phyloP scores from a whole-genome alignment of 2,888 invertebrate genomes.

The Odontothrips loti region DNA sequence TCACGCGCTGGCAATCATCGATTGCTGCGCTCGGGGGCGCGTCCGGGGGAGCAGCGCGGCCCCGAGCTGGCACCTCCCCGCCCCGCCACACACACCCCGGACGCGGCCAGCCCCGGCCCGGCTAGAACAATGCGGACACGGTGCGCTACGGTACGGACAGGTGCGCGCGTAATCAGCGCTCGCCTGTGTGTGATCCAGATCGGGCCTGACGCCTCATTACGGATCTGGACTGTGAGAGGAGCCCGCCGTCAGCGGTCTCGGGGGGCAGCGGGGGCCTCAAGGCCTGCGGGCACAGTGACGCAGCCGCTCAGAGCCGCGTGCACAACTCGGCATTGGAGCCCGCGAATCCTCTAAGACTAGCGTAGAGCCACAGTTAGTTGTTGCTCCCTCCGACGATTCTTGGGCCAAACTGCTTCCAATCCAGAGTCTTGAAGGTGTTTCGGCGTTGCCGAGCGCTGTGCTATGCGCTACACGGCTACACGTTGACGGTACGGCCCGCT shows the following conservation, averaged over 20 bases:
- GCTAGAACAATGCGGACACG: neutral
- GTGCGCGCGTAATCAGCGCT: constrained; percentile 15
- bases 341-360: neutral
- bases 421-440: too few relatives aligned
- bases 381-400: too few relatives aligned
- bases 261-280: neutral
- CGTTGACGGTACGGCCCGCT: too few relatives aligned
- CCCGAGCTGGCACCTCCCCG: too few relatives aligned
- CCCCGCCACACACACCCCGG: neutral
- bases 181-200: neutral
- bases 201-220: neutral
- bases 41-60: too few relatives aligned
- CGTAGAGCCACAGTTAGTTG: too few relatives aligned
- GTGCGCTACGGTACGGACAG: neutral
- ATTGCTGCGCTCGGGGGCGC: too few relatives aligned
- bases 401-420: too few relatives aligned
- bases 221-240: neutral
- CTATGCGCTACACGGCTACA: too few relatives aligned
- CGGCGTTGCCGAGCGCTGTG: too few relatives aligned
- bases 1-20: too few relatives aligned
- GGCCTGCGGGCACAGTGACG: neutral
- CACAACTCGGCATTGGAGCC: neutral
- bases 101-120: neutral
- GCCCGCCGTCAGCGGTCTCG: neutral
- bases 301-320: neutral